These are phyloP conservation scores for Montipora capitata DNA, from an alignment of 92 coral and sea anemone genomes.

Conservation along the genomic window DNA sequence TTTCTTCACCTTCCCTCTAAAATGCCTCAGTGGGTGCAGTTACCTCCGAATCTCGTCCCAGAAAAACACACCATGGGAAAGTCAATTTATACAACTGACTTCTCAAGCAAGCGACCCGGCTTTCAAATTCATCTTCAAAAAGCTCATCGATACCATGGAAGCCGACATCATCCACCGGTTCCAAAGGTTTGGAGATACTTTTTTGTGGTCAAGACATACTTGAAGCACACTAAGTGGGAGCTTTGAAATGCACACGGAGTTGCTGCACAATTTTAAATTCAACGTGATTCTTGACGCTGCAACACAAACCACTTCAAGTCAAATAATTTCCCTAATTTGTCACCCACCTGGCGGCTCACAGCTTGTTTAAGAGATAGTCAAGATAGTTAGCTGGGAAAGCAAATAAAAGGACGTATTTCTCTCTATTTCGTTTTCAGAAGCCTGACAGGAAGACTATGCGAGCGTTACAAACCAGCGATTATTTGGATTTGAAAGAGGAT, in stretches of 20 bases:
- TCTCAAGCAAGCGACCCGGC: constrained; percentile 84
- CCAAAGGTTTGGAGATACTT: constrained; percentile 78
- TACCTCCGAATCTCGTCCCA: constrained; percentile 90
- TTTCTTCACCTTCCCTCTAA: background rate
- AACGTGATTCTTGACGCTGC: background rate
- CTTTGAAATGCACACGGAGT: background rate
- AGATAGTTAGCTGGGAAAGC: background rate
- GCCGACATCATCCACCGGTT: constrained; percentile 78
- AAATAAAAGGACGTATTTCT: background rate
- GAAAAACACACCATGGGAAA: constrained; percentile 85
- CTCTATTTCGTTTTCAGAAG: constrained; percentile 53
- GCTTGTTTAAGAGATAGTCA: background rate
- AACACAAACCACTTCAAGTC: background rate
- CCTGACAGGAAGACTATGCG: constrained; percentile 81
- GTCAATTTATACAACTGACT: constrained; percentile 87
- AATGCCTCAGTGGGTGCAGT: constrained; percentile 92
- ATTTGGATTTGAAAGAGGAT: constrained; percentile 81
- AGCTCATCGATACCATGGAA: constrained; percentile 60
- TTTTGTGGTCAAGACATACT: background rate
- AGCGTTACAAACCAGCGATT: constrained; percentile 84
- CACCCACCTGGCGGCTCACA: background rate
- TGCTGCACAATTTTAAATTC: no score
- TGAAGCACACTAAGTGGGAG: background rate
- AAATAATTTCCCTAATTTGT: background rate
- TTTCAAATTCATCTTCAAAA: constrained; percentile 89